Conservation (phyloP, 2,797 vertebrate species). For the Siniperca obscura region DNA sequence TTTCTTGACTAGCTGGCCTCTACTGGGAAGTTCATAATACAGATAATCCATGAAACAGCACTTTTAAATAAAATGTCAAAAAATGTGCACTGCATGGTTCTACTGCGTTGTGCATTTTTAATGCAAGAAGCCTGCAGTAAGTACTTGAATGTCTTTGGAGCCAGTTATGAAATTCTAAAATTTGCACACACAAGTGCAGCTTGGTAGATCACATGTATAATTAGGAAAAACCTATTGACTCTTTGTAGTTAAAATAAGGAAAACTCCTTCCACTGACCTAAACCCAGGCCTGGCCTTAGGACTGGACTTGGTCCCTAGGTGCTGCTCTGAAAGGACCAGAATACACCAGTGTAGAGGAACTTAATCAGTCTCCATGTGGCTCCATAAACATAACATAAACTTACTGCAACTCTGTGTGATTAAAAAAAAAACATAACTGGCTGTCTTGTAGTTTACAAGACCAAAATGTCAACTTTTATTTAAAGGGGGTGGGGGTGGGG, state of each 20-base stretch:
- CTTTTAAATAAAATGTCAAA: too few relatives aligned
- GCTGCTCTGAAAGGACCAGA: background rate
- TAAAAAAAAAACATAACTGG: too few relatives aligned
- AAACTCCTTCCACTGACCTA: background rate
- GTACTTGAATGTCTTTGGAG: background rate
- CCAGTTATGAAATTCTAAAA: background rate
- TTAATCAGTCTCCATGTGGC: too few relatives aligned
- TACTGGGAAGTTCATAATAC: background rate
- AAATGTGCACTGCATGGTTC: too few relatives aligned
- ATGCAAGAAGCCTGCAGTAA: background rate
- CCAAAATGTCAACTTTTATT: too few relatives aligned
- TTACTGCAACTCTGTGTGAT: too few relatives aligned
- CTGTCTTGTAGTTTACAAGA: too few relatives aligned
- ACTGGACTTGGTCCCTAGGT: conserved; percentile 17
- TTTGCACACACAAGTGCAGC: too few relatives aligned
- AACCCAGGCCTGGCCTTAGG: background rate
- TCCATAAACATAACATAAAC: too few relatives aligned
- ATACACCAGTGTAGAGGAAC: background rate
- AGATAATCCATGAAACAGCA: background rate
- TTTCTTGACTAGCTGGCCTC: background rate
- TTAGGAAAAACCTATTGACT: background rate
- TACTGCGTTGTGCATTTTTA: too few relatives aligned
- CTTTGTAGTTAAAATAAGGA: background rate
- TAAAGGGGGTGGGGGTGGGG: too few relatives aligned
- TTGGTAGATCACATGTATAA: background rate